Evolutionary conservation across 1,140 invertebrate genomes (phyloP).

Genomic region (Drosophila cardini): DNA sequence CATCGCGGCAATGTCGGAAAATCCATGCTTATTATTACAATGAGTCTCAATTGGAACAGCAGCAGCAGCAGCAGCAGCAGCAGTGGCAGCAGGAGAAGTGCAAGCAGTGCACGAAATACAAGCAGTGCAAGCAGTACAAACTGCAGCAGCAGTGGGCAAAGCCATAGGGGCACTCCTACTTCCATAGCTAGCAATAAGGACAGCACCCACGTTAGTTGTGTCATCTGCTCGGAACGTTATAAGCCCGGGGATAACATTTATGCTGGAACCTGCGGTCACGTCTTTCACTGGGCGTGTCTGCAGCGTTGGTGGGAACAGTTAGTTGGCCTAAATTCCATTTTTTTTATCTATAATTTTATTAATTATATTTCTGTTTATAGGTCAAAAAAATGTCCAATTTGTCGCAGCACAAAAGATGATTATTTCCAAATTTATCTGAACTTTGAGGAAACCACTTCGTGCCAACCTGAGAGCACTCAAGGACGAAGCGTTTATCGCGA

Average conservation of each 20-base stretch:
- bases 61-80: conserved; percentile 11
- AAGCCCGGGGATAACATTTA: conserved; percentile 43
- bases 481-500: neutral
- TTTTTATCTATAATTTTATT: neutral
- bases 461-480: neutral
- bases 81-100: neutral
- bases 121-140: conserved; percentile 6
- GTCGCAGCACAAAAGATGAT: conserved; percentile 29
- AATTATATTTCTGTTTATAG: conserved; percentile 29
- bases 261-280: conserved; percentile 63
- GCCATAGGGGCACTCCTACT: neutral
- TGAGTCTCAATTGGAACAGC: conserved; percentile 28
- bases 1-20: neutral
- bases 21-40: conserved; percentile 15
- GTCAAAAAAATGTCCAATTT: conserved; percentile 58
- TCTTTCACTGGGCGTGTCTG: conserved; percentile 61
- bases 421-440: conserved; percentile 59
- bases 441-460: conserved; percentile 40
- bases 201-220: conserved; percentile 45
- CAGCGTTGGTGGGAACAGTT: conserved; percentile 57
- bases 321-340: conserved; percentile 28
- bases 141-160: neutral
- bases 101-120: neutral
- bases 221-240: conserved; percentile 64
- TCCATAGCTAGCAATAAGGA: conserved; percentile 7